phyloP scores from a whole-genome alignment of 2,797 vertebrate species.

The Sphenopsis melanotis region DNA sequence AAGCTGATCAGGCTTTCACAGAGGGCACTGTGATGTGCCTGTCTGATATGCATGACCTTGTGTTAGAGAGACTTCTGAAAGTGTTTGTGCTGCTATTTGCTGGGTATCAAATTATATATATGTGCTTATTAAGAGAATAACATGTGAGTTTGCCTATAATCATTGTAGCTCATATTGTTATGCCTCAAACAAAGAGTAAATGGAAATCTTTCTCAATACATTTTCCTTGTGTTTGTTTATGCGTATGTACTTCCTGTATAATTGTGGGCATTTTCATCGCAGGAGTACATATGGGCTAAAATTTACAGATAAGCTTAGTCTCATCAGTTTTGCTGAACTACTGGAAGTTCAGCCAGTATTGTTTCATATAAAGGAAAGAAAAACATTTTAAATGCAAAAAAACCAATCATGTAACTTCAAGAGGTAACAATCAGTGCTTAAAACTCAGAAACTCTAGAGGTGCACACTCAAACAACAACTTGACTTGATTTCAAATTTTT shows the following conservation, averaged over 20 bases:
- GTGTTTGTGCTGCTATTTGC: neutral
- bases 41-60: neutral
- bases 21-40: neutral
- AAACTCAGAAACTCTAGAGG: neutral
- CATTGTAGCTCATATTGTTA: neutral
- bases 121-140: slow-evolving; percentile 26
- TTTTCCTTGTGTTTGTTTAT: slow-evolving; percentile 15
- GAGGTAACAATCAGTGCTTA: neutral
- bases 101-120: neutral
- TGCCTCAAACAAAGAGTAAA: slow-evolving; percentile 17
- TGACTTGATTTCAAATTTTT: neutral
- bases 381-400: neutral
- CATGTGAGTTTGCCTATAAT: slow-evolving; percentile 5
- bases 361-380: neutral
- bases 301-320: neutral
- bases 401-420: neutral
- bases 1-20: neutral
- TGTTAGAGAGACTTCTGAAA: neutral
- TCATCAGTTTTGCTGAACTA: neutral
- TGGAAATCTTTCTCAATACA: slow-evolving; percentile 12
- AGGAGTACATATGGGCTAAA: neutral
- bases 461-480: neutral
- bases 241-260: slow-evolving; percentile 13
- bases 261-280: neutral
- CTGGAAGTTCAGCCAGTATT: neutral